phyloP scores from a whole-genome alignment of 64 coral and sea anemone genomes.

The Stichodactyla helianthus region DNA sequence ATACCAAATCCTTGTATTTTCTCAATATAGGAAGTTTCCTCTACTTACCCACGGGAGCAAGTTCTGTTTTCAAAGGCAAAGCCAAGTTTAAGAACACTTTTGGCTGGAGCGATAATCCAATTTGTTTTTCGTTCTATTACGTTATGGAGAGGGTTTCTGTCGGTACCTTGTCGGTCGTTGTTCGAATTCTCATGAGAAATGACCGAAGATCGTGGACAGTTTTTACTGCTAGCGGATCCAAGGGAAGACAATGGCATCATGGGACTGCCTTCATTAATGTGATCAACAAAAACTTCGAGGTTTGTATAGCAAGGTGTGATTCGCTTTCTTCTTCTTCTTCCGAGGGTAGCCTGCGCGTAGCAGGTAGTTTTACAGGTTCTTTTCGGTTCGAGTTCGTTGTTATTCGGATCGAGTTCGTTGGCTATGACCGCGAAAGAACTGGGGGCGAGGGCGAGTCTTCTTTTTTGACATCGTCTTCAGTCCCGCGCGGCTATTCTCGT shows the following conservation, averaged over 20 bases:
- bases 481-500: neutral
- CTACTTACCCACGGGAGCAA: conserved; percentile 2
- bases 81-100: neutral
- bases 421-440: too few species aligned
- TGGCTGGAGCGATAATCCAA: conserved; percentile 7
- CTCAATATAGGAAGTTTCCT: neutral
- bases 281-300: neutral
- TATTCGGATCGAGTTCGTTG: too few species aligned
- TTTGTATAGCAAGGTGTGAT: neutral
- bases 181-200: conserved; percentile 5
- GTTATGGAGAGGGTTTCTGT: conserved; percentile 1
- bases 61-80: conserved; percentile 5
- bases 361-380: too few species aligned
- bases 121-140: conserved; percentile 5
- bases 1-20: neutral
- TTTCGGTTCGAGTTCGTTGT: too few species aligned
- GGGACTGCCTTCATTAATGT: conserved; percentile 5
- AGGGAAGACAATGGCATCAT: conserved; percentile 9
- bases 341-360: too few species aligned
- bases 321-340: too few species aligned
- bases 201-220: neutral
- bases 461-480: neutral
- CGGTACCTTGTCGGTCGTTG: neutral
- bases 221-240: neutral
- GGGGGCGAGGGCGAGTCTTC: too few species aligned